Conservation (phyloP, 2,888 invertebrate genomes). For the Chrysolina oricalcia region DNA sequence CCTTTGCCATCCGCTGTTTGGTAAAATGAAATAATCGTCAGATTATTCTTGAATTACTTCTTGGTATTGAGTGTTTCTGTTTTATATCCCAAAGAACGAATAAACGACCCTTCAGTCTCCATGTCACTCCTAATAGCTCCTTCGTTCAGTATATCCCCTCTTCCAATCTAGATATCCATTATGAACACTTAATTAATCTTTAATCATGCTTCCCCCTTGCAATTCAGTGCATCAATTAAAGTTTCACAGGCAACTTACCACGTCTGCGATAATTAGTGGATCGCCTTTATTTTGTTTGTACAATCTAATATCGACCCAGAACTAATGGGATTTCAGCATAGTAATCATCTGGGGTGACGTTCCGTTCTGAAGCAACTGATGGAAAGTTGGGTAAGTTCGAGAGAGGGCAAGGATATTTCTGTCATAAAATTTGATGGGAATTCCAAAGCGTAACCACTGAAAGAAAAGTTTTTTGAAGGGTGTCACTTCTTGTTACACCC, state of each 20-base stretch:
- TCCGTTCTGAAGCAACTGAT: neutral
- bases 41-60: too few relatives aligned
- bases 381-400: too few relatives aligned
- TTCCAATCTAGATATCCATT: neutral
- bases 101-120: neutral
- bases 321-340: conserved; percentile 10
- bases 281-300: conserved; percentile 3
- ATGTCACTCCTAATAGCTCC: neutral
- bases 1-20: too few relatives aligned
- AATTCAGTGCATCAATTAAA: conserved; percentile 24
- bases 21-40: too few relatives aligned
- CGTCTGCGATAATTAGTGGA: conserved; percentile 28
- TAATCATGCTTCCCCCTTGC: conserved; percentile 7
- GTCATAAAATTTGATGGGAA: too few relatives aligned
- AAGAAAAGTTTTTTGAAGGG: too few relatives aligned
- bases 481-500: too few relatives aligned
- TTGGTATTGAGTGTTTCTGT: too few relatives aligned
- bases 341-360: neutral
- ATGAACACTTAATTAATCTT: conserved; percentile 5
- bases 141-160: neutral
- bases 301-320: neutral
- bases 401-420: too few relatives aligned
- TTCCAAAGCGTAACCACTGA: too few relatives aligned
- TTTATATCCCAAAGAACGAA: too few relatives aligned
- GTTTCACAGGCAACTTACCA: conserved; percentile 16